Evolutionary conservation across 2,113 vertebrate species (phyloP), one percentile per base, ranked within the genome.

Genomic region (Callionymus lyra): DNA sequence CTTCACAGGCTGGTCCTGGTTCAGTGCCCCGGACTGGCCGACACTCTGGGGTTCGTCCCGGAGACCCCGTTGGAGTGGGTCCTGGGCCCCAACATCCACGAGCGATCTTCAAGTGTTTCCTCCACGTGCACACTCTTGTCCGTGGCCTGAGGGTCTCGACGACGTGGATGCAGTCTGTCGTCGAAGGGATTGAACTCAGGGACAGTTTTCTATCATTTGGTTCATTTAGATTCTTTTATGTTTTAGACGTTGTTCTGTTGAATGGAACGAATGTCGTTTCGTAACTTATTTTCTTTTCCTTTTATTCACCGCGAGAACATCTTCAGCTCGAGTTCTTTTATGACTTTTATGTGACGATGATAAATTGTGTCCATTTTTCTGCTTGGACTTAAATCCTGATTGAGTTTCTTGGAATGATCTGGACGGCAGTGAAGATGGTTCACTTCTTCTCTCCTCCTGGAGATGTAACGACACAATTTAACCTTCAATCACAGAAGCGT

Each of bases 21-120:
- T 15, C 11, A 76, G 11, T 86, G 76, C 46, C 77, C 77, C 1
- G 13, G 50, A 9, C 16, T 74, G 18, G 66, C 53, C 8, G 31
- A 40, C 9, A 44, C 50, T 6, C 34, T 72, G 1, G 62, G 53
- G 6, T 81, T 55, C 41, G 18, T 41, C 0, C 50, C 65, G 3
- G 16, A 66, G 11, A 36, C 42, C 1, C 67, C 65, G 6, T 63
- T 64, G 17, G 57, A 66, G 32, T 70, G 73, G 5, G 58, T 54
- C 38, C 45, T 73, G 48, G 68, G 79, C 27, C 78, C 82, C 35
- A 77, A 74, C 1, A 45, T 79, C 32, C 76, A 79, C 8, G 82
- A 79, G n/a, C 69, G 82, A 1, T 84, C 82, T 2, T 76, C 81
- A 45, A 86, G 84, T 10, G 60, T 82, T 6, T 89, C 85, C 3